These are phyloP conservation scores for Diadegma fenestrale DNA, from an alignment of 2,888 invertebrate genomes.

Conservation along the genomic window DNA sequence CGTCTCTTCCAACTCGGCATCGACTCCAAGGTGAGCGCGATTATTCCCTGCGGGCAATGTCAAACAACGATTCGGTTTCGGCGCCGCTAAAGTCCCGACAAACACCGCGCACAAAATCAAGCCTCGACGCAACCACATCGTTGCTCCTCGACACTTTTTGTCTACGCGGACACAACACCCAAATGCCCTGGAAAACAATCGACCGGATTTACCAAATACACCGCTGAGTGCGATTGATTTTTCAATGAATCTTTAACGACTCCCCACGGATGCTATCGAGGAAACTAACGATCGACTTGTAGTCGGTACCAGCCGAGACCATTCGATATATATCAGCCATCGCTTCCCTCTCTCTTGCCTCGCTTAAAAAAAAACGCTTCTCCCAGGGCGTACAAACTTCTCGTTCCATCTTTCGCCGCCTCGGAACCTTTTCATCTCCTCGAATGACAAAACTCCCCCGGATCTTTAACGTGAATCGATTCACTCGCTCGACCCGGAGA, in stretches of 20 bases:
- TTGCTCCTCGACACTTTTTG: conserved; percentile 45
- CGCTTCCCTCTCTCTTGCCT: conserved; percentile 67
- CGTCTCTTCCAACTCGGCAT: neutral
- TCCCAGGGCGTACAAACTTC: neutral
- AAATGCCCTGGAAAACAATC: conserved; percentile 29
- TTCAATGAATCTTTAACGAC: neutral
- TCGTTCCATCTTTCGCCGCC: neutral
- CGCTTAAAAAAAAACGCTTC: neutral
- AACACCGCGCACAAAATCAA: conserved; percentile 72
- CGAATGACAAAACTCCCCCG: conserved; percentile 21
- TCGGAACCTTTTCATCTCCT: neutral
- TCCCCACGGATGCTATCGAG: conserved; percentile 61
- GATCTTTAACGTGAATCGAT: conserved; percentile 47
- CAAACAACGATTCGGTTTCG: conserved; percentile 71
- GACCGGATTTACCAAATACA: neutral
- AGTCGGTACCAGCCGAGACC: conserved; percentile 60
- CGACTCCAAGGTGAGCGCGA: neutral
- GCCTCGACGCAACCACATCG: conserved; percentile 67
- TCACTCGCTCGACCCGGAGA: conserved; percentile 30
- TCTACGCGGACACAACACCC: conserved; percentile 24
- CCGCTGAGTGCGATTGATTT: neutral
- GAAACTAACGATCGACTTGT: conserved; percentile 70
- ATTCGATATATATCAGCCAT: conserved; percentile 73
- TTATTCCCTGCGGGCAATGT: conserved; percentile 68
- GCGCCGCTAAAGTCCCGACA: conserved; percentile 72